Conservation (phyloP, 2,888 invertebrate genomes). For the Platycheirus albimanus region DNA sequence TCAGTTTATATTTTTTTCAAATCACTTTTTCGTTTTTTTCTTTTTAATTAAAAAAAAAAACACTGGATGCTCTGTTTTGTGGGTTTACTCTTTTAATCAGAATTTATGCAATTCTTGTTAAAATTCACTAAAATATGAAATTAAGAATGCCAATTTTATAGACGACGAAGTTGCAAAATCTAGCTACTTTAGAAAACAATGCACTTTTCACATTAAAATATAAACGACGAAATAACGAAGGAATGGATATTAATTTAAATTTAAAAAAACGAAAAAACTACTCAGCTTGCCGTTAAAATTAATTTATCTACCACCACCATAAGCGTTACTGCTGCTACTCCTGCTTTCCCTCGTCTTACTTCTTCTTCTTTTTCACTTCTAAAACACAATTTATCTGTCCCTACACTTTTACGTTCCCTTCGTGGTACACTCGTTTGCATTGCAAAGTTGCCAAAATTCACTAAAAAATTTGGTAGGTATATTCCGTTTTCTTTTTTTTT, state of each 20-base stretch:
- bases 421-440: slow-evolving; percentile 68
- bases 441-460: slow-evolving; percentile 76
- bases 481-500: slow-evolving; percentile 9
- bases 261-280: slow-evolving; percentile 39
- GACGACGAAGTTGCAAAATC: too few relatives aligned
- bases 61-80: background rate
- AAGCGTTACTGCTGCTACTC: slow-evolving; percentile 63
- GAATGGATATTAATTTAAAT: slow-evolving; percentile 57
- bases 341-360: slow-evolving; percentile 42
- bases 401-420: slow-evolving; percentile 62
- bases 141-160: too few relatives aligned
- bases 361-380: slow-evolving; percentile 53
- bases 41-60: too few relatives aligned
- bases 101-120: too few relatives aligned
- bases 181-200: too few relatives aligned
- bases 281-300: slow-evolving; percentile 70
- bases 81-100: too few relatives aligned
- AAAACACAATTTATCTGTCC: slow-evolving; percentile 57
- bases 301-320: slow-evolving; percentile 64
- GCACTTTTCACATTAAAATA: slow-evolving; percentile 8
- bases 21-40: background rate
- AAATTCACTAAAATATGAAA: too few relatives aligned
- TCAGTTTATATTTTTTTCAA: background rate
- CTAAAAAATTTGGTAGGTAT: slow-evolving; percentile 28
- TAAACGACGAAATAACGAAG: slow-evolving; percentile 55